Base-by-base conservation (phyloP, 1,140 invertebrate genomes). In the Scaptomyza pallida region DNA sequence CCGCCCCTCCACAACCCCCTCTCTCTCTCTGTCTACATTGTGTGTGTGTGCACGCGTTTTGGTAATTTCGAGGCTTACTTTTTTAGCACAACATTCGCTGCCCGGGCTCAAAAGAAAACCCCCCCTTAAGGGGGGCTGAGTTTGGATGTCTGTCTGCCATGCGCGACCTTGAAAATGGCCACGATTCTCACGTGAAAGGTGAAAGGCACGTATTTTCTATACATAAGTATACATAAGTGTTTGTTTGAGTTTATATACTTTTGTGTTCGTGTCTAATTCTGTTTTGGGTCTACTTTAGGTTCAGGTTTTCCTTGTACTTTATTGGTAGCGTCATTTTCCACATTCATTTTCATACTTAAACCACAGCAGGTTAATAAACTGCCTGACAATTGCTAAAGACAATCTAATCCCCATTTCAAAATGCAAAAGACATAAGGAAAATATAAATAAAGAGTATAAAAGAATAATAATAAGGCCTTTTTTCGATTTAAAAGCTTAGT, bases 131-230 rank as follows among this genome's bases (percentile, higher is more conserved):
- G n/a, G 75, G 43, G 23, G 23, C 6, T 26, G 2, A 6, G 23
- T 26, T 26, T 26, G 23, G 23, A 6, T 0, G 23, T 26, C 23
- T 73, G 82, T 86, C 81, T 86, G 81, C 55, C 76, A 64, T 72
- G 70, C 69, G 70, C 75, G 81, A 86, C 81, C 81, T 86, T 86
- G 81, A 77, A 77, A 70, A 68, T 75, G 82, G 77, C 74, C 77
- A 69, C 77, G 82, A 30, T 71, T 86, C 77, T 67, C 70, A 88
- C 82, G 77, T 86, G 81, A 86, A 86, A 86, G 81, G 81, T 86
- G 81, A 86, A 86, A 86, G 82, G 74, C 81, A 88, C 77, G 82
- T 50, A 69, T 65, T 8, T 44, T 64, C 17, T 62, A 35, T 47
- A 5, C 15, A 44, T 33, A 8, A 59, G 15, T 30, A 16, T 23